Conservation (phyloP, 2,888 invertebrate genomes). For the Eupeodes latifasciatus region DNA sequence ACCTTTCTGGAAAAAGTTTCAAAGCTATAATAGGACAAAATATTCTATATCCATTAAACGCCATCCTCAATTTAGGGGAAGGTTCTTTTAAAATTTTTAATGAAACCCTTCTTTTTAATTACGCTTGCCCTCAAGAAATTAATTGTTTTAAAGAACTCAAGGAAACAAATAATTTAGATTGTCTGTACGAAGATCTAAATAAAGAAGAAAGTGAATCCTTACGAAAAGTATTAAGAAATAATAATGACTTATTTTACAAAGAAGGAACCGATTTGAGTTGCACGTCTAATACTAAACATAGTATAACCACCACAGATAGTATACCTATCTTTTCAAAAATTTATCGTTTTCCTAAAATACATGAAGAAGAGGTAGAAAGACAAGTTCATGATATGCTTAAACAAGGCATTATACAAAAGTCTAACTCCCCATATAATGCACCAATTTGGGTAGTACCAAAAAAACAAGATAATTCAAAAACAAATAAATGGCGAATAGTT, state of each 20-base stretch:
- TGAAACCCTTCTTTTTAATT: background rate
- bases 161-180: background rate
- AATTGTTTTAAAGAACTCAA: background rate
- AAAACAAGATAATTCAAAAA: constrained; percentile 47
- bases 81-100: background rate
- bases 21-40: too few relatives aligned
- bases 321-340: constrained; percentile 34
- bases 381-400: constrained; percentile 62
- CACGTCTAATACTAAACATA: constrained; percentile 28
- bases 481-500: constrained; percentile 47
- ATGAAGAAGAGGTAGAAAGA: constrained; percentile 41
- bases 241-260: constrained; percentile 31
- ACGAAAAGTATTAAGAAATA: constrained; percentile 2
- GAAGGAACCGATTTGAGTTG: constrained; percentile 21
- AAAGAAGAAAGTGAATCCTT: constrained; percentile 1
- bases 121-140: background rate
- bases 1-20: background rate
- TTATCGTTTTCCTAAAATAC: constrained; percentile 52
- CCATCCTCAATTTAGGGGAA: too few relatives aligned
- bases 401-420: constrained; percentile 76
- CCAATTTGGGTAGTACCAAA: constrained; percentile 71
- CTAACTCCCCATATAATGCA: constrained; percentile 75
- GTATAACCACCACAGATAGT: constrained; percentile 21
- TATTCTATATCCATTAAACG: too few relatives aligned
- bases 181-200: background rate